Evolutionary conservation across 2,113 vertebrate genomes (phyloP), one percentile per base, ranked within the genome.

Genomic region (Galemys pyrenaicus): DNA sequence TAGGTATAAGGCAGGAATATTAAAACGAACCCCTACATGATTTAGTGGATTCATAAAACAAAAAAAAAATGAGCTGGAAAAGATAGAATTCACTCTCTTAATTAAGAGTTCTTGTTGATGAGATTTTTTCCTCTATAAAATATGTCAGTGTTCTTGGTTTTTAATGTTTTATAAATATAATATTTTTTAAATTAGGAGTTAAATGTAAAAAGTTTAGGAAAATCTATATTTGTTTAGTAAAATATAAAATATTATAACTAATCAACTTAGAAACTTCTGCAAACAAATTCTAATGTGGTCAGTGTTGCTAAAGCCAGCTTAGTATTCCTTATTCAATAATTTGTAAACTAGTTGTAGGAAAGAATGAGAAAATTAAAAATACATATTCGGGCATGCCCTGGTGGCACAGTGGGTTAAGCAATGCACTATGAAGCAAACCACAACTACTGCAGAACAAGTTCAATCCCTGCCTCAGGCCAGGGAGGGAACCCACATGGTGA

Each of bases 1-100:
- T 93, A 97, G 64, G 15, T 60, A 68, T 81, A 89, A 75, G 20
- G 22, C 28, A 93, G 39, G 97, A 95, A 96, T 97, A 96, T 90
- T 97, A 87, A 96, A 95, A 87, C 46, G 54, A 96, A 94, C 0
- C 0, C 39, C 41, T 82, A 75, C 80, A 49, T 49, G 60, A 83
- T 94, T 95, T 95, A 96, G 62, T 44, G 26, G 12, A 75, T 82
- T 95, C 80, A 28, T 89, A 84, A 9, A 44, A 51, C 39, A 91
- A 37, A 56, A 56, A 56, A 56, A 24, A 56, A 56, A 22, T 19
- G 20, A 56, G 9, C 54, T 30, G 95, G 24, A 39, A 83, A 97
- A 77, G 35, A 32, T 6, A 65, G 24, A 0, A 96, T 70, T 87
- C 35, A 70, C 51, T 97, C 86, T 79, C 2, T 2, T 95, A 97